Conservation (phyloP, 2,797 vertebrate species). For the Oceanodroma leucorhoa region DNA sequence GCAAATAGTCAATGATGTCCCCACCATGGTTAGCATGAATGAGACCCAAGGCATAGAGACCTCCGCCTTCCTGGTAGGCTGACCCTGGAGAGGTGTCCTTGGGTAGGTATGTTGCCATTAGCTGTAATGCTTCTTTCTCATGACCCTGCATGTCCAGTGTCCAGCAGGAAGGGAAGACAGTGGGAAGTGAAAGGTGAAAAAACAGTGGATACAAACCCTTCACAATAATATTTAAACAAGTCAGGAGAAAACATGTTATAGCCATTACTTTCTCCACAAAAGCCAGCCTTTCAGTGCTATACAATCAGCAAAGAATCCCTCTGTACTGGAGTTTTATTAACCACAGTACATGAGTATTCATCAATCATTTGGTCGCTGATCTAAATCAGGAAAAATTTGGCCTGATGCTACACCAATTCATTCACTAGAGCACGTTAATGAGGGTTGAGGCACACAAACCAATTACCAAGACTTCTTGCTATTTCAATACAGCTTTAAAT, state of each 20-base stretch:
- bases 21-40: slow-evolving; percentile 98
- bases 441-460: not conserved
- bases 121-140: slow-evolving; percentile 96
- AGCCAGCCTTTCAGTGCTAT: not conserved
- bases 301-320: not conserved
- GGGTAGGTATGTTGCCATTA: slow-evolving; percentile 98
- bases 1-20: slow-evolving; percentile 97
- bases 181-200: not conserved
- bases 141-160: slow-evolving; percentile 84
- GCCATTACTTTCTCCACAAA: not conserved
- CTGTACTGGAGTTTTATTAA: not conserved
- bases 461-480: not conserved
- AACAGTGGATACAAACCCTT: not conserved
- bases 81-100: slow-evolving; percentile 99
- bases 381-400: not conserved
- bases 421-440: not conserved
- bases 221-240: not conserved
- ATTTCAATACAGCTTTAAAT: not conserved
- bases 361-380: not conserved
- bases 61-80: slow-evolving; percentile 97
- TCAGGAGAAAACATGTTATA: not conserved
- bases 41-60: slow-evolving; percentile 94
- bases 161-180: not conserved
- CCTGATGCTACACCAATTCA: not conserved
- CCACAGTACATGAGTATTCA: not conserved